phyloP scores from a whole-genome alignment of 2,888 invertebrate genomes.

The Melikaiella ostensackeni region DNA sequence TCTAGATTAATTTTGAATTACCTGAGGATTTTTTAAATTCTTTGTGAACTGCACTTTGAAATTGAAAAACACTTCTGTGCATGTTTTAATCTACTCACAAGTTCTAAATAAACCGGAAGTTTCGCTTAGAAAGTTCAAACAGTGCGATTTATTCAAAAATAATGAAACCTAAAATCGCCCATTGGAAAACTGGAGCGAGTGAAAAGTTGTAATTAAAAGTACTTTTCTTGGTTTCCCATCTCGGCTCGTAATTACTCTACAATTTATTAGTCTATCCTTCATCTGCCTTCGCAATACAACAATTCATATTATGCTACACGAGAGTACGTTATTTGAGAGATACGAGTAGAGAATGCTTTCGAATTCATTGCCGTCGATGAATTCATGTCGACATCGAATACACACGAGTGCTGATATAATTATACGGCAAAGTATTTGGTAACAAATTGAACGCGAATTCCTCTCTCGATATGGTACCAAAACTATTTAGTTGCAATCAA shows the following conservation, averaged over 20 bases:
- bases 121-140: background rate
- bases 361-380: background rate
- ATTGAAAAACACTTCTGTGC: background rate
- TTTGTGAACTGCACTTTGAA: no score
- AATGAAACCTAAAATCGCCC: background rate
- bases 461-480: slow-evolving; percentile 14
- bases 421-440: slow-evolving; percentile 28
- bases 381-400: slow-evolving; percentile 16
- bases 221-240: background rate
- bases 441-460: slow-evolving; percentile 29
- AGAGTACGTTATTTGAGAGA: slow-evolving; percentile 15
- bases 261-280: slow-evolving; percentile 13
- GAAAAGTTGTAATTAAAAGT: background rate
- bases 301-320: slow-evolving; percentile 13
- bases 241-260: background rate
- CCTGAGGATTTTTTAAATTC: no score
- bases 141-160: background rate
- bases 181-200: background rate
- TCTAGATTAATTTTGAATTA: no score
- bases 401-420: background rate
- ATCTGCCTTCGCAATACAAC: background rate
- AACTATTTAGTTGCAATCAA: slow-evolving; percentile 12
- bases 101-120: background rate
- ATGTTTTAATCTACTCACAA: background rate
- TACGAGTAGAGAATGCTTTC: slow-evolving; percentile 26